A percentile compares a stretch with the other conserved stretches of the same genome.
Evolutionary conservation across 1,140 invertebrate genomes (phyloP).

Genomic region (Asbolus verrucosus): DNA sequence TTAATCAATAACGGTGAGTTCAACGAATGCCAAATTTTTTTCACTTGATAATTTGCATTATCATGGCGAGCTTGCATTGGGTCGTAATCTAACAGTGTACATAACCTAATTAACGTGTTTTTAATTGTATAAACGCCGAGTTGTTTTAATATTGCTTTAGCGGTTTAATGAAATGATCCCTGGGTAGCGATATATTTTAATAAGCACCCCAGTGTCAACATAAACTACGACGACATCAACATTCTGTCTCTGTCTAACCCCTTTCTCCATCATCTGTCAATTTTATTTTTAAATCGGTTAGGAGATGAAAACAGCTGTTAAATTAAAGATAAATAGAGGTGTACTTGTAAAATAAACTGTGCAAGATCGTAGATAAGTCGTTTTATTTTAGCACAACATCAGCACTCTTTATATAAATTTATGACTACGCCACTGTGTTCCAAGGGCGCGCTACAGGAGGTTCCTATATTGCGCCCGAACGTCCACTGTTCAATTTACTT

Average conservation of each 20-base stretch:
- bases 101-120: slow-evolving; percentile 49
- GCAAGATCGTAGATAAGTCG: too few species aligned
- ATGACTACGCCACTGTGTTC: slow-evolving; percentile 42
- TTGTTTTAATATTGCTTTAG: slow-evolving; percentile 48
- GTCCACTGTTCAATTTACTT: slow-evolving; percentile 49
- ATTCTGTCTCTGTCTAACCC: neutral
- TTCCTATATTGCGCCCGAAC: slow-evolving; percentile 44
- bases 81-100: too few species aligned
- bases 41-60: too few species aligned
- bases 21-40: too few species aligned
- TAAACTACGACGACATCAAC: neutral
- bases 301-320: too few species aligned
- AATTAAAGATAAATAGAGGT: slow-evolving; percentile 7
- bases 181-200: slow-evolving; percentile 48
- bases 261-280: neutral
- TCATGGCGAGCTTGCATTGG: too few species aligned
- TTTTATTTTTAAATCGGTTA: too few species aligned
- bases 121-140: slow-evolving; percentile 39
- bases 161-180: slow-evolving; percentile 50
- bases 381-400: slow-evolving; percentile 3
- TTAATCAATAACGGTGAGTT: too few species aligned
- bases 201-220: slow-evolving; percentile 44
- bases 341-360: slow-evolving; percentile 15
- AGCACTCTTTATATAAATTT: slow-evolving; percentile 8
- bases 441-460: slow-evolving; percentile 38